Percentiles rank a stretch among this genome's conserved stretches.
These are phyloP conservation scores for Chromoteleia sp. DNA, from an alignment of 2,888 invertebrate species.

Conservation along the genomic window DNA sequence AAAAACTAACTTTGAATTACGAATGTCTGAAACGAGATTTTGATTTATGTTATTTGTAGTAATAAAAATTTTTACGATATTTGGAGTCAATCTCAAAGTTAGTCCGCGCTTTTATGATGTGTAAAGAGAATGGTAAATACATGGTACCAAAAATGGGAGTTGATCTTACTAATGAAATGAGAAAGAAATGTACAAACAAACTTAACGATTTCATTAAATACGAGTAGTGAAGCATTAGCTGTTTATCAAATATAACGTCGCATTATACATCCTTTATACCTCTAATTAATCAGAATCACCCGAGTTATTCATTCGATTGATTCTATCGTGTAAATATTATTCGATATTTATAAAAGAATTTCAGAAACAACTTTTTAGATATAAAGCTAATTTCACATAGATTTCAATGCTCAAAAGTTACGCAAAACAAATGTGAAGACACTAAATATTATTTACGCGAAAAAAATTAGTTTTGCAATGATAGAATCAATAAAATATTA, in stretches of 20 bases:
- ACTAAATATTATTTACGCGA: too few relatives aligned
- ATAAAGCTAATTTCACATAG: too few relatives aligned
- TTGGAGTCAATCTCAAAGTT: conserved; percentile 50
- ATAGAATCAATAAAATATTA: too few relatives aligned
- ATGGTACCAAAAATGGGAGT: conserved; percentile 24
- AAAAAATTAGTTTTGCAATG: too few relatives aligned
- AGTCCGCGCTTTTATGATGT: conserved; percentile 48
- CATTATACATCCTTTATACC: conserved; percentile 8
- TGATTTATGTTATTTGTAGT: conserved; percentile 45
- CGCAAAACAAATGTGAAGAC: too few relatives aligned
- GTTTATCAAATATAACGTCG: conserved; percentile 10
- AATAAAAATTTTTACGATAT: conserved; percentile 44
- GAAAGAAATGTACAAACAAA: conserved; percentile 39
- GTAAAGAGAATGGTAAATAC: conserved; percentile 58
- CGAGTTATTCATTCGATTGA: too few relatives aligned
- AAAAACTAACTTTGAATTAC: not conserved
- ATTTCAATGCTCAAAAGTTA: too few relatives aligned
- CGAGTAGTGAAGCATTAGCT: conserved; percentile 18
- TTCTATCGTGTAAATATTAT: too few relatives aligned
- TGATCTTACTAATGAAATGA: conserved; percentile 55
- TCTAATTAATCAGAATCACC: conserved; percentile 31
- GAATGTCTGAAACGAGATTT: not conserved
- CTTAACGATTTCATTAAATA: conserved; percentile 47
- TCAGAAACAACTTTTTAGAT: too few relatives aligned
- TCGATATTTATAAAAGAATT: too few relatives aligned